A percentile compares a stretch with the other conserved stretches of the same genome.
phyloP scores from a whole-genome alignment of 2,797 vertebrate genomes.

The Lycodopsis pacificus region DNA sequence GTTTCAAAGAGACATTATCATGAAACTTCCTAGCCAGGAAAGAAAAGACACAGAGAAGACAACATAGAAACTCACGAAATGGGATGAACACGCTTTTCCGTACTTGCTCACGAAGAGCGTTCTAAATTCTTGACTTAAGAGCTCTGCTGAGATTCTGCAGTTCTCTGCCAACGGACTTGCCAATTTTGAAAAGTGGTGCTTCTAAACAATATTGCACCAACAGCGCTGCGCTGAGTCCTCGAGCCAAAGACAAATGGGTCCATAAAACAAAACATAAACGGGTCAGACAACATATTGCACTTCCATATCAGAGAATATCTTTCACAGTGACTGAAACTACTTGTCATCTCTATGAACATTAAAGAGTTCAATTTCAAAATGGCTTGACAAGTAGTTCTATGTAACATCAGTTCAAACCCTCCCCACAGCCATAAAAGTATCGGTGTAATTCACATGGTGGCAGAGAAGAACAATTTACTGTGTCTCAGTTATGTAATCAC shows the following conservation, averaged over 20 bases:
- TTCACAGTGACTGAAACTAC: conserved; percentile 22
- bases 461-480: conserved; percentile 25
- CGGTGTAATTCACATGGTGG: conserved; percentile 29
- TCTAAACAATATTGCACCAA: conserved; percentile 39
- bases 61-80: neutral
- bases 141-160: conserved; percentile 22
- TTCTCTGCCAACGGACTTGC: conserved; percentile 33
- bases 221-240: conserved; percentile 17
- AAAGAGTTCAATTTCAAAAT: conserved; percentile 39
- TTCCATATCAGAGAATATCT: conserved; percentile 29
- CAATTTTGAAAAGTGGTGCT: conserved; percentile 52
- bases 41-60: neutral
- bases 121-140: neutral
- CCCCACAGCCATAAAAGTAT: conserved; percentile 2
- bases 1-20: neutral
- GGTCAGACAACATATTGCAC: conserved; percentile 13
- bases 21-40: neutral
- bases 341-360: conserved; percentile 34
- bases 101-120: conserved; percentile 14
- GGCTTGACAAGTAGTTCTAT: conserved; percentile 11
- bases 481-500: conserved; percentile 53
- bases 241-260: conserved; percentile 44
- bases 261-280: conserved; percentile 51
- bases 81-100: conserved; percentile 1
- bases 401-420: conserved; percentile 14